Evolutionary conservation across 2,113 vertebrate genomes (phyloP), one percentile per base, ranked within the genome.

Genomic region (Sceloporus undulatus): DNA sequence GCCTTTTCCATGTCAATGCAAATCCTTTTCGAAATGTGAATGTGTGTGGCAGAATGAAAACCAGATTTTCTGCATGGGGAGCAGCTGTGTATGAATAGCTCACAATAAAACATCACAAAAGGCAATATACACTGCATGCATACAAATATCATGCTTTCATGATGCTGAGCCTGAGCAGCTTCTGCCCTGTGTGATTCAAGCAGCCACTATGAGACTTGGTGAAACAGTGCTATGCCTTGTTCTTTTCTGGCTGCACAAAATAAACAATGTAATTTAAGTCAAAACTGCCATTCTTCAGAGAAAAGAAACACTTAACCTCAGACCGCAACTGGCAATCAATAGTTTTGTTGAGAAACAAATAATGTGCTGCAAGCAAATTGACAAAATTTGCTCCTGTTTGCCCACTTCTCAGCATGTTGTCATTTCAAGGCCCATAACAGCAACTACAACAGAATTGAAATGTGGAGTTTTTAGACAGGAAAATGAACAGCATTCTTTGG

Each of bases 261-360:
- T 77, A 42, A 85, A 77, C 84, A 85, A 85, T 85, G 56, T 42
- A 77, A 85, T 77, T 77, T 76, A 76, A 85, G 73, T 85, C 34
- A 76, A 85, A 65, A 65, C 82, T 48, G 56, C 38, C 77, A 65
- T 85, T 85, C 73, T 85, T 85, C 10, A 40, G 77, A 77, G 54
- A 76, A 85, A 76, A 42, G 23, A 85, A 34, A 76, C 71, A 42
- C 71, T 85, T 76, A 85, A 75, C 84, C 73, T 62, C 54, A 66
- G 56, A 65, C 56, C 34, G 65, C 84, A 85, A 66, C 56, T 25
- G 65, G 86, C 79, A 85, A 90, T n/a, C 73, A 52, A 48, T 65
- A 88, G 92, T 95, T 94, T 94, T 91, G 87, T 91, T 91, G 83
- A 90, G 62, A 48, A 88, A 70, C 42, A 76, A 88, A 9, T 87